Percentiles rank a stretch among this genome's conserved stretches.
These are phyloP conservation scores for Desmophyllum pertusum DNA, from an alignment of 92 coral and sea anemone species.

Conservation along the genomic window DNA sequence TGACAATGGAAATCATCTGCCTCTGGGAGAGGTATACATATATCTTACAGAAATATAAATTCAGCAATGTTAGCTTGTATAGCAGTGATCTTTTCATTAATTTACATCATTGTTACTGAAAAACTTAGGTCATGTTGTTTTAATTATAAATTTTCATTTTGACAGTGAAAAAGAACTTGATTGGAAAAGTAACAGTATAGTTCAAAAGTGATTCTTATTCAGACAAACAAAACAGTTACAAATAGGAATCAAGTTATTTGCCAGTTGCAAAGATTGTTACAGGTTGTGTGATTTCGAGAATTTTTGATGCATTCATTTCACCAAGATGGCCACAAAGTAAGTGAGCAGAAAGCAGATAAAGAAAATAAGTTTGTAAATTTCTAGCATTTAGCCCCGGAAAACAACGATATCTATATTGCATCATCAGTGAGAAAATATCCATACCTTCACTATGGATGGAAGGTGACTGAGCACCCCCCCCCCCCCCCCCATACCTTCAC, in stretches of 20 bases:
- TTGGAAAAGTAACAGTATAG: neutral
- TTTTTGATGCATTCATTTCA: no score
- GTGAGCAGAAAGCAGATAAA: no score
- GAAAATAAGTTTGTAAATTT: no score
- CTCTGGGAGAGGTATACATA: neutral
- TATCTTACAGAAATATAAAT: neutral
- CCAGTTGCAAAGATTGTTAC: no score
- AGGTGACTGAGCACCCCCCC: neutral
- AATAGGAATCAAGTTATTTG: neutral
- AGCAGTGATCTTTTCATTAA: neutral
- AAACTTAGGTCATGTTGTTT: neutral
- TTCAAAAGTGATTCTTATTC: neutral
- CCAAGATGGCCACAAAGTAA: no score
- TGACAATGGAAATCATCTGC: slow-evolving; percentile 1
- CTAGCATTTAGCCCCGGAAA: no score
- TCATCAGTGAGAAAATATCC: neutral
- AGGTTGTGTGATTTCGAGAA: no score
- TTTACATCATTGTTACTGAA: neutral
- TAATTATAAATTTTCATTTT: neutral
- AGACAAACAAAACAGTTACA: neutral
- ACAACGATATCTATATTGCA: no score
- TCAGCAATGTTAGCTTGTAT: neutral
- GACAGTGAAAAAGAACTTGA: neutral
- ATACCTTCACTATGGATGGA: neutral
- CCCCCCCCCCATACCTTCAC: neutral